Base-by-base conservation (phyloP, 1,140 invertebrate genomes). In the Pygmarrhopalites habei region DNA sequence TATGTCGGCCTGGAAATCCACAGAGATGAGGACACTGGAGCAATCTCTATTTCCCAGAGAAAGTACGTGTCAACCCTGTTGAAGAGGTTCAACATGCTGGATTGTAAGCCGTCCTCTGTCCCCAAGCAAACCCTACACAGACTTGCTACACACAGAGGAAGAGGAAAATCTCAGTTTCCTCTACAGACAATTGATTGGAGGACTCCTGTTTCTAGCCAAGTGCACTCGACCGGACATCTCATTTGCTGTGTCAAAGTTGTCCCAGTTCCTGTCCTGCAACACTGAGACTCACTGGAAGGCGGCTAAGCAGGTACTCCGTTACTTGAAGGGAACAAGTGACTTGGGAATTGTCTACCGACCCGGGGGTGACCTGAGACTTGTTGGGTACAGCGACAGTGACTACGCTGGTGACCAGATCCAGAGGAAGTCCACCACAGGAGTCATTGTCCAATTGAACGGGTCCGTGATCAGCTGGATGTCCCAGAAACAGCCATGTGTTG, bases 211-310 rank as follows among this genome's bases (percentile, higher is more conserved):
- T 67, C 57, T 76, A 15, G 67, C 75, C 28, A 65, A 74, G 25
- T 66, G 68, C 7, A 74, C 73, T 5, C 60, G 76, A 62, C 75
- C 75, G 32, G 77, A 79, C 65, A 73, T 79, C 35, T 64, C 73
- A 28, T 78, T 69, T 65, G 67, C 73, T 43, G 74, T 77, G 1
- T 71, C 62, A 43, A 71, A 72, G 53, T 60, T 76, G 14, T 72
- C 72, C 25, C 68, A 74, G 52, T 76, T 74, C 66, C 73, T 74
- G 21, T 72, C 65, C 29, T 65, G 65, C 49, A 73, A 68, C 52
- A 65, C 58, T 35, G 29, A 62, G 66, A 29, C 59, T 26, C 76
- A 77, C 61, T 75, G 73, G 72, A 66, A 58, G 65, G 71, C 72
- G 61, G 69, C 72, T 10, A 76, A 77, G 65, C 35, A 70, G 29